A percentile compares a stretch with the other conserved stretches of the same genome.
These are phyloP conservation scores for Drosophila maculinotata DNA, from an alignment of 2,888 invertebrate species.

Conservation along the genomic window DNA sequence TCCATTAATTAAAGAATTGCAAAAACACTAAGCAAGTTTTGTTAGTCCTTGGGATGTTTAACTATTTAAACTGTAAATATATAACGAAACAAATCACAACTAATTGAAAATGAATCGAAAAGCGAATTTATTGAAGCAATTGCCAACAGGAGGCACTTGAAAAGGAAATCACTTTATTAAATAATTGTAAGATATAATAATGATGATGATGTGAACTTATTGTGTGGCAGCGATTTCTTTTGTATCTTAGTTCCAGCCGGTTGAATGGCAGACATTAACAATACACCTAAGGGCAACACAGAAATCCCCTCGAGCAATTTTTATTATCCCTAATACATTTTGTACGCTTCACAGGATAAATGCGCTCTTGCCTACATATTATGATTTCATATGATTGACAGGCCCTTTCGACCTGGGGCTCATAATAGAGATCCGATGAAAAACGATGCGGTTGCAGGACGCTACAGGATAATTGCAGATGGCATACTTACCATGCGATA, in stretches of 20 bases:
- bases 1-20: not conserved
- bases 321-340: constrained; percentile 66
- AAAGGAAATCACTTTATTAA: constrained; percentile 41
- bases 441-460: constrained; percentile 16
- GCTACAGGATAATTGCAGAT: not conserved
- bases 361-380: constrained; percentile 49
- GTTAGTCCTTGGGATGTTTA: not conserved
- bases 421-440: constrained; percentile 34
- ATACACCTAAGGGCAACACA: constrained; percentile 43
- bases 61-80: not conserved
- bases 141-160: constrained; percentile 11
- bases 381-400: constrained; percentile 76
- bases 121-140: not conserved
- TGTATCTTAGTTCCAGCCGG: constrained; percentile 47
- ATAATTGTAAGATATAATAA: constrained; percentile 24
- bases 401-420: no score
- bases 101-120: constrained; percentile 9
- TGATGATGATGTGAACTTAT: constrained; percentile 43
- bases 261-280: constrained; percentile 50
- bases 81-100: not conserved
- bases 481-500: constrained; percentile 13
- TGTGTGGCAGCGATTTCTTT: constrained; percentile 48
- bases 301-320: constrained; percentile 48
- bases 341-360: constrained; percentile 64
- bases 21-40: not conserved